phyloP scores from a whole-genome alignment of 2,797 vertebrate species.

The Danio tinwini region DNA sequence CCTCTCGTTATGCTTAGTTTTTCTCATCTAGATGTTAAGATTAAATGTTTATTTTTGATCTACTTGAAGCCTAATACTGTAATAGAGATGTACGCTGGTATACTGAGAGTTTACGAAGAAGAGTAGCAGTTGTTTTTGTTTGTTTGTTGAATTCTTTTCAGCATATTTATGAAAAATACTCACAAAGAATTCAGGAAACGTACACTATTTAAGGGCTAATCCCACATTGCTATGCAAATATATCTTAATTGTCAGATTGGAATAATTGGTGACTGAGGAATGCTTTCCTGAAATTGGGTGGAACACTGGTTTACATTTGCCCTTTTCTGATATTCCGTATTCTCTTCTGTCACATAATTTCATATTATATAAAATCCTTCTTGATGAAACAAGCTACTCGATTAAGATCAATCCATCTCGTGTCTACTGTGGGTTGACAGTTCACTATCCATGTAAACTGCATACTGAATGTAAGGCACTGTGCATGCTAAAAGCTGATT shows the following conservation, averaged over 20 bases:
- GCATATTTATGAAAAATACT: conserved; percentile 80
- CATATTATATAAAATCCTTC: conserved; percentile 83
- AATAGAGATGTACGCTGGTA: conserved; percentile 81
- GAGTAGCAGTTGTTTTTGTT: conserved; percentile 70
- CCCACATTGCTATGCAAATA: conserved; percentile 99
- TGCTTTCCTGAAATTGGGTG: conserved; percentile 84
- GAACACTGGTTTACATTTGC: conserved; percentile 93
- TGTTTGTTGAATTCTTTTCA: conserved; percentile 77
- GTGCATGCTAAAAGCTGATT: conserved; percentile 32
- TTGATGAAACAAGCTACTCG: conserved; percentile 85
- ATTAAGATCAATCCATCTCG: conserved; percentile 91
- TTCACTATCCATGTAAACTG: conserved; percentile 51
- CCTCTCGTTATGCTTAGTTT: conserved; percentile 93
- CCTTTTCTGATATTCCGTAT: conserved; percentile 93
- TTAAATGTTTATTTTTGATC: conserved; percentile 80
- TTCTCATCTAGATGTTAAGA: conserved; percentile 83
- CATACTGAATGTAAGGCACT: conserved; percentile 34
- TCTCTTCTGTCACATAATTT: conserved; percentile 89
- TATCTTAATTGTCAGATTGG: conserved; percentile 91
- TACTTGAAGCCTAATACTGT: conserved; percentile 90
- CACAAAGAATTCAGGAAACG: conserved; percentile 95
- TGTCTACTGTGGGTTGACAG: conserved; percentile 82
- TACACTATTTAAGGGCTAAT: conserved; percentile 96
- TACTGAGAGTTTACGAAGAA: conserved; percentile 76
- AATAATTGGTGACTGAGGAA: conserved; percentile 82